Conservation (phyloP, 2,113 vertebrate species). For the Nerophis lumbriciformis region DNA sequence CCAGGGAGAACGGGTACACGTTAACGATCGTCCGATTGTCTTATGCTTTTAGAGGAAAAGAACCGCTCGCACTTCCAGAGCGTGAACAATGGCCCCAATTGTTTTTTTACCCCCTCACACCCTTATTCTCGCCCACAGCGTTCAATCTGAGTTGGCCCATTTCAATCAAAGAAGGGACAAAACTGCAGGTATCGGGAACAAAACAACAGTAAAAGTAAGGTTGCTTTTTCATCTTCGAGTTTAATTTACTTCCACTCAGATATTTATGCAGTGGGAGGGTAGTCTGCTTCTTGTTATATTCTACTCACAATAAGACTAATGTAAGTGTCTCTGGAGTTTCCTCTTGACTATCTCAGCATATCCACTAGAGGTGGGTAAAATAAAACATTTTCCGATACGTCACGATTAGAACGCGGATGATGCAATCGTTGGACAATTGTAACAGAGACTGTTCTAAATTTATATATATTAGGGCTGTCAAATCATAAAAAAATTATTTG, state of each 20-base stretch:
- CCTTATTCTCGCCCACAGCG: background rate
- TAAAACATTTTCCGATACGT: no score
- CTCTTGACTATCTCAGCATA: background rate
- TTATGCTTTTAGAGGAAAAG: slow-evolving; percentile 10
- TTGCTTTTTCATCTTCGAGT: background rate
- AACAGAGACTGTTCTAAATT: no score
- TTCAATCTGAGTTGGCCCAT: slow-evolving; percentile 8
- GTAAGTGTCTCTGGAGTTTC: background rate
- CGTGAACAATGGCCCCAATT: background rate
- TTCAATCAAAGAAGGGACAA: slow-evolving; percentile 11
- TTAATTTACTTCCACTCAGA: slow-evolving; percentile 9
- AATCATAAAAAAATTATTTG: no score
- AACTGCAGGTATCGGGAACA: slow-evolving; percentile 1
- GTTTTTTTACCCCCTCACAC: background rate
- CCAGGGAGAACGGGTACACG: background rate
- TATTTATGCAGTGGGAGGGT: background rate
- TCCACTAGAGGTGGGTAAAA: background rate
- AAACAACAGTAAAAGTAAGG: slow-evolving; percentile 9
- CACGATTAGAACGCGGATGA: no score
- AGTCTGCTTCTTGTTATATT: background rate
- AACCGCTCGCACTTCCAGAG: background rate
- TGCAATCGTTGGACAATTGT: no score
- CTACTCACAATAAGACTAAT: background rate
- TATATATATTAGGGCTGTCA: no score
- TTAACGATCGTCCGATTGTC: slow-evolving; percentile 19